Base-by-base conservation (phyloP, 2,797 vertebrate genomes). In the Amphiprion clarkii region DNA sequence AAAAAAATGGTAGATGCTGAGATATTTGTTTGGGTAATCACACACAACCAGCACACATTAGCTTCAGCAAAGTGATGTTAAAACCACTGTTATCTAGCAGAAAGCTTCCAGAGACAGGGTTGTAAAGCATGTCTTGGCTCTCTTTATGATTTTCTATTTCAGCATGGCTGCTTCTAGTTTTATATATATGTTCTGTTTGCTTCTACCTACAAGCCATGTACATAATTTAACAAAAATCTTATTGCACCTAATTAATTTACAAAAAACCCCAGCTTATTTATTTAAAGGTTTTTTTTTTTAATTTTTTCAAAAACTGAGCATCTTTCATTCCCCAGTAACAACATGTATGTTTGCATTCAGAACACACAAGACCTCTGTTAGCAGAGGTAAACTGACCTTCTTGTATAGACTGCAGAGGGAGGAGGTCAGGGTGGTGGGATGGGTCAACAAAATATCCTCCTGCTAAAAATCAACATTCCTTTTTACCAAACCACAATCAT, bases 31-130 rank as follows among this genome's bases (percentile, higher is more conserved):
- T 56, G 29, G 17, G 13, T 64, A 29, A 58, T 61, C 25, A 29
- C 8, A n/a, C 6, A 23, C 19, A 56, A 9, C 10, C 46, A 17
- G 44, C 1, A 23, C 27, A 10, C 21, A 53, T 53, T 23, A 21
- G 49, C 40, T 49, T 46, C 36, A 29, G 27, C 16, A 57, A 39
- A 36, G 4, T 46, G 1, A 53, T 23, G 48, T 44, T 66, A 44
- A 56, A 75, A 61, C 12, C 27, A 31, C 40, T 27, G 4, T n/a
- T 10, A 52, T 67, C 55, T 23, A 52, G 64, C n/a, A 60, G 59
- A 64, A 63, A 61, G 33, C 8, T 36, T 10, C 1, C 33, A 36
- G 33, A 36, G 33, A 36, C 33, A 10, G 27, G 2, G 27, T 52
- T 57, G 40, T 55, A 39, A 67, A 48, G 29, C 27, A 59, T 62